phyloP scores from a whole-genome alignment of 2,888 invertebrate genomes.

The Trissoscelio sp. region DNA sequence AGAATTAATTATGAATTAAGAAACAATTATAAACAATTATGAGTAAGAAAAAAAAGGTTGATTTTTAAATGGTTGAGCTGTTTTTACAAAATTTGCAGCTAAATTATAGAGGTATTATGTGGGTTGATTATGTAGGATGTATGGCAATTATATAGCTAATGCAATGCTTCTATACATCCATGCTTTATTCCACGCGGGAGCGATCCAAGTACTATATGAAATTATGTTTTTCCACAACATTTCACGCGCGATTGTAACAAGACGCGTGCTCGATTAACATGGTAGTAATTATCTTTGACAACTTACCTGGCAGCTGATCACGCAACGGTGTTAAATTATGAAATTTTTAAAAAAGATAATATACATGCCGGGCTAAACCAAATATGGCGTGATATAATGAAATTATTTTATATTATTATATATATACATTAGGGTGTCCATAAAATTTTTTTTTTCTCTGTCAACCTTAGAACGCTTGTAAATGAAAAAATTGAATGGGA shows the following conservation, averaged over 20 bases:
- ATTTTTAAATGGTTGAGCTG: too few species aligned
- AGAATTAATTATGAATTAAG: background rate
- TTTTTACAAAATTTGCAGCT: too few species aligned
- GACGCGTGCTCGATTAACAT: slow-evolving; percentile 57
- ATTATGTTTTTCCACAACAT: slow-evolving; percentile 44
- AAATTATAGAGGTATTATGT: too few species aligned
- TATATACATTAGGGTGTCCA: too few species aligned
- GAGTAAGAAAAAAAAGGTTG: too few species aligned
- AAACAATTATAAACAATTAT: too few species aligned
- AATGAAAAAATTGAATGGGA: too few species aligned
- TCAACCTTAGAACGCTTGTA: too few species aligned
- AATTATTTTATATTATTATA: slow-evolving; percentile 12
- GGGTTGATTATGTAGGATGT: background rate
- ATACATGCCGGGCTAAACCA: slow-evolving; percentile 15
- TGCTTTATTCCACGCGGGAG: too few species aligned
- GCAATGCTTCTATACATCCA: too few species aligned
- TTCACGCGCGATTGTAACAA: slow-evolving; percentile 49
- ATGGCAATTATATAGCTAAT: too few species aligned
- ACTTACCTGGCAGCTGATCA: slow-evolving; percentile 52
- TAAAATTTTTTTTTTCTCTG: too few species aligned
- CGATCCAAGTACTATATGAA: slow-evolving; percentile 10
- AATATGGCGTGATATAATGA: slow-evolving; percentile 42
- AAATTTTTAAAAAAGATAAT: slow-evolving; percentile 49
- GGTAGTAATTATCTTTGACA: slow-evolving; percentile 61
- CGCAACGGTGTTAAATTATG: slow-evolving; percentile 59